Evolutionary conservation across 2,888 invertebrate species (phyloP), one percentile per base, ranked within the genome.

Genomic region (Cylloceria caligata): DNA sequence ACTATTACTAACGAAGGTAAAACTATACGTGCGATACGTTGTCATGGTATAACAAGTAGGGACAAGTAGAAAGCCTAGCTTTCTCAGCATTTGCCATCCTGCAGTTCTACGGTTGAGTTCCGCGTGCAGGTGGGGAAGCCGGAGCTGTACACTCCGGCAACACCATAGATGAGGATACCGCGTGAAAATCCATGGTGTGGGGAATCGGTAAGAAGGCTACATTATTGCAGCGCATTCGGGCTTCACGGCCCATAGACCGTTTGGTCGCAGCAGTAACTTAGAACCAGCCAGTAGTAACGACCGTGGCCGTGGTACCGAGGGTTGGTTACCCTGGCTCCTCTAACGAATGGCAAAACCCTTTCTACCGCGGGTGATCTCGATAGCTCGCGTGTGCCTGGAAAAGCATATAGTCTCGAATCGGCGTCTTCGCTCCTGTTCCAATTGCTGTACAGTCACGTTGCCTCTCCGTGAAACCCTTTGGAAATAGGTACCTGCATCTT

Each of bases 181-280:
- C 49, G 52, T 13, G 55, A 60, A 36, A 78, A 71, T 45, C 72
- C 62, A 68, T 45, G 39, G 76, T 19, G 30, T 21, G 55, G 57
- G 86, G 87, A 60, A 88, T 88, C 84, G 87, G 89, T 90, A 91
- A 90, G 91, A 90, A 90, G 89, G 89, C 87, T 89, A 90, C 88
- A 87, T 90, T 90, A 90, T 88, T 90, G 89, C 89, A 72, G 87
- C 86, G 86, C 88, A 89, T 88, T 88, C 85, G 80, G 80, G 86
- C 89, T 89, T 90, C 90, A 90, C 90, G 90, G 88, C 72, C 87
- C 90, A 91, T 91, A 89, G 89, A 91, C 84, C 86, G 75, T 65
- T 83, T 87, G 87, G 84, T 89, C 89, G 87, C 84, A 81, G 87
- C 84, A 84, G 86, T 90, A 91, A 91, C 86, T 91, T 88, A 88